Base-by-base conservation (phyloP, 2,797 vertebrate species). In the Characodon lateralis region DNA sequence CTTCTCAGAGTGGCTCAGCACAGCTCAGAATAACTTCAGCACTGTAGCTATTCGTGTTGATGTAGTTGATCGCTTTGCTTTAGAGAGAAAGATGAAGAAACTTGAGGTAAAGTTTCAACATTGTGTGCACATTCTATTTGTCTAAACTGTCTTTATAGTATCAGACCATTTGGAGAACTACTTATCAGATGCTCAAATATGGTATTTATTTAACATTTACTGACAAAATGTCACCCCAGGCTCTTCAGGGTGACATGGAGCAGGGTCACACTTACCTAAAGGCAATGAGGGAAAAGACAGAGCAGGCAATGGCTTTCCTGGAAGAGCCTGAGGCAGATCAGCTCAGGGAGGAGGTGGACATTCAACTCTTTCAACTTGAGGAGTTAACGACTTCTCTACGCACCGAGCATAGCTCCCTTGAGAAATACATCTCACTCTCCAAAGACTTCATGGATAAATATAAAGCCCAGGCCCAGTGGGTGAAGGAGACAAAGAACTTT, bases 361-460 rank as follows among this genome's bases (percentile, higher is more conserved):
- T 77, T 13, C 94, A 94, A 1, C 89, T 95, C 39, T 81, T 89
- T 63, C 95, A 95, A 66, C 85, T 98, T 59, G 96, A 98, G 88
- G 95, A 95, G 75, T 87, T 99, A 80, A 95, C 95, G 76, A 87
- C 94, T 41, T 93, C 93, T 24, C 95, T 99, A 81, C 95, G 98
- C 18, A 94, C 93, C 12, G 97, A 98, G 73, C 96, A 97, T 13
- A 92, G 95, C 89, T 94, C 93, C 13, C 93, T 98, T 0, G 98
- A 98, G 80, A 99, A 97, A 84, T 96, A 96, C 55, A 94, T 97
- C 78, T 95, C 97, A 9, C 93, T 98, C 46, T 95, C 96, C 10
- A 99, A 98, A 88, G 98, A 99, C 89, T 99, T 98, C 80, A 95
- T 96, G 46, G 98, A 99, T 86, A 98, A 97, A 81, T 97, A 96